Evolutionary conservation across 2,113 vertebrate species (phyloP).

Genomic region (Cygnus atratus): DNA sequence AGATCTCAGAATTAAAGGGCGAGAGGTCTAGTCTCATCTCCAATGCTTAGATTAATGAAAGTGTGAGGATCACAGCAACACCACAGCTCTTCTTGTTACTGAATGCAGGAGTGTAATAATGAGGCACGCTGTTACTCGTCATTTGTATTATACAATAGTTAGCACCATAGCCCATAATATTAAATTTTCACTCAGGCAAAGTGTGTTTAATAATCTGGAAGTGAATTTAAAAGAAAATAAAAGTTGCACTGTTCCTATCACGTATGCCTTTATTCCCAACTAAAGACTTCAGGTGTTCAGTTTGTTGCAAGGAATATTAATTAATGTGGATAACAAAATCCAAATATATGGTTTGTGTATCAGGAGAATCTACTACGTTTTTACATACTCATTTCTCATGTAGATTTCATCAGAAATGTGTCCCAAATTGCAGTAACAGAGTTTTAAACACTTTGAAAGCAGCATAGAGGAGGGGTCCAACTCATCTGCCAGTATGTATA

Average conservation of each 20-base stretch:
- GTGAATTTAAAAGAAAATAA: background rate
- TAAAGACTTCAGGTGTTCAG: background rate
- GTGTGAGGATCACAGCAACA: background rate
- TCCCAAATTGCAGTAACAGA: background rate
- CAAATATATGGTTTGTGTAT: background rate
- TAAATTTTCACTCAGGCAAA: background rate
- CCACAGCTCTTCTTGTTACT: background rate
- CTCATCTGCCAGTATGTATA: accelerated
- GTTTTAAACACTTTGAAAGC: background rate
- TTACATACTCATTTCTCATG: background rate
- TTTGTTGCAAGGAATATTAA: background rate
- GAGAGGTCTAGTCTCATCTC: background rate
- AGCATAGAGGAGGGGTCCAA: background rate
- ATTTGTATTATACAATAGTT: background rate
- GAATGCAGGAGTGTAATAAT: background rate
- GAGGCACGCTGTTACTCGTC: background rate
- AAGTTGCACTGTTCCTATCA: background rate
- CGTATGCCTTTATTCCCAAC: background rate
- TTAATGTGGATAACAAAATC: background rate
- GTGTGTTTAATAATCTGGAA: background rate
- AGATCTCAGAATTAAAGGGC: background rate
- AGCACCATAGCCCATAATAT: background rate
- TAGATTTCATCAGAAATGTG: background rate
- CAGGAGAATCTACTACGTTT: background rate
- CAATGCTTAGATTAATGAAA: background rate